phyloP scores from a whole-genome alignment of 2,888 invertebrate genomes.

The Priocnemis perturbator region DNA sequence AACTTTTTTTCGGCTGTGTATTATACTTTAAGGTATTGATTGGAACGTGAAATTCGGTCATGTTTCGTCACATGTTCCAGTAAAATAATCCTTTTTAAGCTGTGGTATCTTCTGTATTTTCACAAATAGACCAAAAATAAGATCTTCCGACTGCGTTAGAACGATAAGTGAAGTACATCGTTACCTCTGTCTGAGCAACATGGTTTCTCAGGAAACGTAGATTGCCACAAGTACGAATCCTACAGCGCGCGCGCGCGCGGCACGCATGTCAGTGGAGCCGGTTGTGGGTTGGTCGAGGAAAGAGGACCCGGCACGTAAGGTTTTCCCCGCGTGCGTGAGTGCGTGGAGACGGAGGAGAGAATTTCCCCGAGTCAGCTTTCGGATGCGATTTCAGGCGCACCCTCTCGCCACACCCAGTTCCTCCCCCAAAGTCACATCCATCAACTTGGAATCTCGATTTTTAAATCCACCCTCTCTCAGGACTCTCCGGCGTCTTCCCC shows the following conservation, averaged over 20 bases:
- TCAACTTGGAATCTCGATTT: slow-evolving; percentile 56
- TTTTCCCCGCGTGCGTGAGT: slow-evolving; percentile 45
- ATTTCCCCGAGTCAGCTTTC: slow-evolving; percentile 41
- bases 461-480: slow-evolving; percentile 44
- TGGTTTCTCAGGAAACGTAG: too few species aligned
- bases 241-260: not conserved
- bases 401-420: slow-evolving; percentile 57
- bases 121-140: too few species aligned
- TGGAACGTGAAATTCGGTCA: too few species aligned
- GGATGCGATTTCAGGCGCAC: slow-evolving; percentile 46
- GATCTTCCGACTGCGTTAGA: too few species aligned
- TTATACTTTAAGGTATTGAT: too few species aligned
- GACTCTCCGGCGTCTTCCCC: not conserved
- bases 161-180: too few species aligned
- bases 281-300: slow-evolving; percentile 44
- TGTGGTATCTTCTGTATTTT: too few species aligned
- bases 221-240: not conserved
- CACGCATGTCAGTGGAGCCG: slow-evolving; percentile 46
- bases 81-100: too few species aligned
- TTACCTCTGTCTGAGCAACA: too few species aligned
- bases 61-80: too few species aligned
- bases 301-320: slow-evolving; percentile 29
- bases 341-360: slow-evolving; percentile 41
- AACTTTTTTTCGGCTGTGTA: too few species aligned
- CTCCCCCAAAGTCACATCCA: slow-evolving; percentile 49